Evolutionary conservation across 1,140 invertebrate genomes (phyloP).

Genomic region (Trissolcus basalis): DNA sequence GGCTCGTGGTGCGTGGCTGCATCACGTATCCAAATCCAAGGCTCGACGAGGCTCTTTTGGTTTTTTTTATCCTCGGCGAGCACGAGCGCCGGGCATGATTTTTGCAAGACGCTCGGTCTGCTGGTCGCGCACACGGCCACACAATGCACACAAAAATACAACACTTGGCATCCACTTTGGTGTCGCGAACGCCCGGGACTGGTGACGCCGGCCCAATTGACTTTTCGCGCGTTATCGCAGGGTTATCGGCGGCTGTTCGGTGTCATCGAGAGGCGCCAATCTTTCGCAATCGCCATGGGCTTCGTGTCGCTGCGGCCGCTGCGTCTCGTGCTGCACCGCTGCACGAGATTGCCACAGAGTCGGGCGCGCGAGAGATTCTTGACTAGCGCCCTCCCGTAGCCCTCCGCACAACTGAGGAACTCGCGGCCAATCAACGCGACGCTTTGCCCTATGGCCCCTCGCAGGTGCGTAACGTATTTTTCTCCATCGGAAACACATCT

Average conservation of each 20-base stretch:
- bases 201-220: no score
- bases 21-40: constrained; percentile 14
- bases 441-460: constrained; percentile 48
- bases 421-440: constrained; percentile 46
- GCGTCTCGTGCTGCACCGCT: constrained; percentile 44
- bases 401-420: constrained; percentile 50
- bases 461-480: constrained; percentile 29
- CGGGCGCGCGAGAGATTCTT: constrained; percentile 37
- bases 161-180: constrained; percentile 39
- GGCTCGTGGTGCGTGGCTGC: constrained; percentile 23
- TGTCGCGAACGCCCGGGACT: constrained; percentile 2
- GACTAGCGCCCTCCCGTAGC: constrained; percentile 48
- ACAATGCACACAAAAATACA: constrained; percentile 34
- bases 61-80: neutral
- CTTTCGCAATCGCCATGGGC: constrained; percentile 28
- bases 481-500: no score
- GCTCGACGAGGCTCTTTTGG: neutral
- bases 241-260: constrained; percentile 23
- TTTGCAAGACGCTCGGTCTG: constrained; percentile 1
- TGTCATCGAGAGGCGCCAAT: constrained; percentile 15
- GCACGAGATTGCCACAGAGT: constrained; percentile 34
- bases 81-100: constrained; percentile 15
- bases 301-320: constrained; percentile 20
- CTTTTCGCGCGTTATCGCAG: constrained; percentile 9
- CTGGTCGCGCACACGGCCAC: constrained; percentile 18